These are phyloP conservation scores for Flexamia atlantica DNA, from an alignment of 2,888 invertebrate genomes.

Conservation along the genomic window DNA sequence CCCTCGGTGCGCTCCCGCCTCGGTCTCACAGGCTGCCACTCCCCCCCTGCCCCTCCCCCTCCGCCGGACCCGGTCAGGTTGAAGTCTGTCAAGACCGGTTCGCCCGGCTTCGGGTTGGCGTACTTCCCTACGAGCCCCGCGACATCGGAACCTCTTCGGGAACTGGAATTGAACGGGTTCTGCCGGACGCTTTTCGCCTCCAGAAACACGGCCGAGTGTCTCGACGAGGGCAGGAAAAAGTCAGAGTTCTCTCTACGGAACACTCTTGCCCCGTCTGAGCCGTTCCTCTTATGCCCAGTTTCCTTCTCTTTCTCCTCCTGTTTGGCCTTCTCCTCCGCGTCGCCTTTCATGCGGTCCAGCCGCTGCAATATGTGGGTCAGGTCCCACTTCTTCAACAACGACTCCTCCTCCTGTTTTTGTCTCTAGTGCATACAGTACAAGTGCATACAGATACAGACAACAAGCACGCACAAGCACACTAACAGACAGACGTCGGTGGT, in stretches of 20 bases:
- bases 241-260: conserved; percentile 92
- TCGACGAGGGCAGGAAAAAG: conserved; percentile 83
- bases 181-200: conserved; percentile 77
- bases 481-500: conserved; percentile 56
- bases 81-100: conserved; percentile 72
- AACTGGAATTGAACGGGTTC: conserved; percentile 73
- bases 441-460: conserved; percentile 40
- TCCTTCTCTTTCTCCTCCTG: conserved; percentile 75
- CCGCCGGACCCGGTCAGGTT: conserved; percentile 79
- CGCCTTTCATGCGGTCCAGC: conserved; percentile 75
- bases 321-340: conserved; percentile 70
- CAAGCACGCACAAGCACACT: conserved; percentile 52
- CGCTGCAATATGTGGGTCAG: conserved; percentile 89
- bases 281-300: conserved; percentile 71
- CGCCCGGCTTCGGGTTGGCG: conserved; percentile 78
- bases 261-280: conserved; percentile 68
- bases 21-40: conserved; percentile 79
- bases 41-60: conserved; percentile 70
- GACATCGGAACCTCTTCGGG: conserved; percentile 71
- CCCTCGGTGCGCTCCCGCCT: conserved; percentile 94
- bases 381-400: conserved; percentile 91
- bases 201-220: conserved; percentile 85
- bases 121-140: conserved; percentile 66
- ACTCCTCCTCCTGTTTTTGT: conserved; percentile 81
- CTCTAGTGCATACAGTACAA: conserved; percentile 58